phyloP scores from a whole-genome alignment of 2,888 invertebrate genomes.

The Stenoptilia bipunctidactyla region DNA sequence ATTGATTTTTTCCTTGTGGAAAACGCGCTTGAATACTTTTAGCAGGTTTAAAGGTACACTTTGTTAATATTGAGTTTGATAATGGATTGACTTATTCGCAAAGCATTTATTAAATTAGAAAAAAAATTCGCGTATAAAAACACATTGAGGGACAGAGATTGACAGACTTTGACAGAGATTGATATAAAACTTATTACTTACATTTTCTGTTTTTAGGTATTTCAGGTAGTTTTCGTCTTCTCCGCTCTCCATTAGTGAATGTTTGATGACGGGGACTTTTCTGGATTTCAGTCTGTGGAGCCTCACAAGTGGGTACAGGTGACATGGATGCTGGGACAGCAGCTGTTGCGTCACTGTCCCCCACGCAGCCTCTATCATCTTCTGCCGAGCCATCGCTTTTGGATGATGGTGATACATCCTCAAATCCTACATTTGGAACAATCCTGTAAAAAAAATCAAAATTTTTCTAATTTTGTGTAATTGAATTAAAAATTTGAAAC shows the following conservation, averaged over 20 bases:
- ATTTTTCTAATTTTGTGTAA: conserved; percentile 1
- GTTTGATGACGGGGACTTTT: conserved; percentile 48
- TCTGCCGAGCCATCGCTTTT: conserved; percentile 79
- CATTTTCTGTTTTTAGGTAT: conserved; percentile 91
- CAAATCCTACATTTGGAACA: conserved; percentile 86
- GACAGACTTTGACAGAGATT: too few species aligned
- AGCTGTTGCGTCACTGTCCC: conserved; percentile 53
- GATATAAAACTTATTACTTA: too few species aligned
- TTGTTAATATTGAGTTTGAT: too few species aligned
- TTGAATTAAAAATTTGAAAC: not conserved
- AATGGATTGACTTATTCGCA: too few species aligned
- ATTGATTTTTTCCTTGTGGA: too few species aligned
- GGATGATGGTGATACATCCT: conserved; percentile 86
- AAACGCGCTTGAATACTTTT: too few species aligned
- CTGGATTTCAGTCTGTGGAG: conserved; percentile 34
- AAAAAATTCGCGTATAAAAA: too few species aligned
- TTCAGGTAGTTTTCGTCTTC: conserved; percentile 88
- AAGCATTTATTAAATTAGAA: too few species aligned
- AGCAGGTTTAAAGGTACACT: too few species aligned
- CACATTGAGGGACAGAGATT: too few species aligned
- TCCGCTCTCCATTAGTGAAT: conserved; percentile 70
- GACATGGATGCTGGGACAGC: conserved; percentile 27
- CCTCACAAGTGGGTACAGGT: conserved; percentile 28
- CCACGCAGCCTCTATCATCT: conserved; percentile 71
- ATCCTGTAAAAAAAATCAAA: conserved; percentile 66